Evolutionary conservation across 2,113 vertebrate genomes (phyloP), one percentile per base, ranked within the genome.

Genomic region (Crotalus tigris): DNA sequence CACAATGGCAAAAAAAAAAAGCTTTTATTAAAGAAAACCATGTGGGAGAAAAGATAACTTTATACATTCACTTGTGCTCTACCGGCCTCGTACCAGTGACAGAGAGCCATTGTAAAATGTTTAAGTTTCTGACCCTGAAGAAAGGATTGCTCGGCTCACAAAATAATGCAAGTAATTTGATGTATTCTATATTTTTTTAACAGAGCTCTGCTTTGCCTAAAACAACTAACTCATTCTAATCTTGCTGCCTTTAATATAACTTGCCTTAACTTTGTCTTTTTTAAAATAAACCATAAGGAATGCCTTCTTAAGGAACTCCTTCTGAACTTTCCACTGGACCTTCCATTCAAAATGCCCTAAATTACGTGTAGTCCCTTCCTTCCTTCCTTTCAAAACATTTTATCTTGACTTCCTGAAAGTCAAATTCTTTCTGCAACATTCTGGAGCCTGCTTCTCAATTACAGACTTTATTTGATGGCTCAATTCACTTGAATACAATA

Each of bases 151-250:
- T 88, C 39, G 10, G 17, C 6, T 89, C 88, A 33, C 55, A 89
- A 44, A 24, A 44, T 44, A 89, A 89, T 89, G 39, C 39, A 89
- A 46, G 26, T 17, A 46, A 26, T 13, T 61, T 59, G 24, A 90
- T 90, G 12, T 17, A 64, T 46, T 26, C 26, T 3, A 15, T 19
- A 44, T 33, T 11, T 91, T 81, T 55, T 85, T 44, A 81, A 39
- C 21, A 75, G 17, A 81, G 46, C n/a, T 91, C 17, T 86, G 33
- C n/a, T 26, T 58, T n/a, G 1, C 12, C 75, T 91, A 95, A 92
- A 96, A 94, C 61, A 54, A 19, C 61, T 29, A n/a, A 44, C 26
- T 26, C 2, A 24, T 23, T 93, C 90, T 51, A 92, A 13, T 13
- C 17, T 59, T 64, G 46, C 9, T 51, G 4, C 49, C 69, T 81